These are phyloP conservation scores for Biston betularia DNA, from an alignment of 2,888 invertebrate genomes.

Conservation along the genomic window DNA sequence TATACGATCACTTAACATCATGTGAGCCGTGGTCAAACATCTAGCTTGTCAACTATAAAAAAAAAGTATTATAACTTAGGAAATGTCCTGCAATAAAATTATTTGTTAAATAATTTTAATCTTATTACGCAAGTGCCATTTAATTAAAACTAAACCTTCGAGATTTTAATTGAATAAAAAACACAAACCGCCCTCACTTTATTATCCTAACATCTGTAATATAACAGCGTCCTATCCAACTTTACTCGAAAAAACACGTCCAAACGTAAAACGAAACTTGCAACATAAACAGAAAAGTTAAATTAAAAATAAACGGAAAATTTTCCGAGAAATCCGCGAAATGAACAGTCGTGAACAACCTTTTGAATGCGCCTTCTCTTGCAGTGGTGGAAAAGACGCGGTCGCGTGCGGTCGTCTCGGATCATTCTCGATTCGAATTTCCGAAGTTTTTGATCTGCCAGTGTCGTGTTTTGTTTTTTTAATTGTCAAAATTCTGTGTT, in stretches of 20 bases:
- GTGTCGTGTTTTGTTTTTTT: constrained; percentile 33
- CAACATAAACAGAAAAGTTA: constrained; percentile 28
- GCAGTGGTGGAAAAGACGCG: constrained; percentile 21
- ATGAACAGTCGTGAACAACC: constrained; percentile 18
- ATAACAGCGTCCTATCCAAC: neutral
- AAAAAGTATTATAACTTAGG: too few species aligned
- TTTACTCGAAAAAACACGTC: constrained; percentile 26
- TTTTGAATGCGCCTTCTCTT: constrained; percentile 19
- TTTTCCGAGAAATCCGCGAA: constrained; percentile 2
- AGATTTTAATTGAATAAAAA: neutral
- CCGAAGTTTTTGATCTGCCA: constrained; percentile 33
- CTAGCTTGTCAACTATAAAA: too few species aligned
- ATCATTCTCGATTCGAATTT: constrained; percentile 21
- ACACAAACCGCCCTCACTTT: neutral
- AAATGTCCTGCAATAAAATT: too few species aligned
- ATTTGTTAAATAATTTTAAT: too few species aligned
- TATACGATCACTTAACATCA: too few species aligned
- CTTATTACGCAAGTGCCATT: too few species aligned
- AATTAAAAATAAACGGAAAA: constrained; percentile 28
- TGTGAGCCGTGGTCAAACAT: too few species aligned
- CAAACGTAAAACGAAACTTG: constrained; percentile 20
- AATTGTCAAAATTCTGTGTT: constrained; percentile 15
- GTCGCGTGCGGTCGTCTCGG: constrained; percentile 22
- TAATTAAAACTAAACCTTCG: too few species aligned
- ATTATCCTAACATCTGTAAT: constrained; percentile 3